These are phyloP conservation scores for Drosophila truncata DNA, from an alignment of 1,140 invertebrate genomes.

Conservation along the genomic window DNA sequence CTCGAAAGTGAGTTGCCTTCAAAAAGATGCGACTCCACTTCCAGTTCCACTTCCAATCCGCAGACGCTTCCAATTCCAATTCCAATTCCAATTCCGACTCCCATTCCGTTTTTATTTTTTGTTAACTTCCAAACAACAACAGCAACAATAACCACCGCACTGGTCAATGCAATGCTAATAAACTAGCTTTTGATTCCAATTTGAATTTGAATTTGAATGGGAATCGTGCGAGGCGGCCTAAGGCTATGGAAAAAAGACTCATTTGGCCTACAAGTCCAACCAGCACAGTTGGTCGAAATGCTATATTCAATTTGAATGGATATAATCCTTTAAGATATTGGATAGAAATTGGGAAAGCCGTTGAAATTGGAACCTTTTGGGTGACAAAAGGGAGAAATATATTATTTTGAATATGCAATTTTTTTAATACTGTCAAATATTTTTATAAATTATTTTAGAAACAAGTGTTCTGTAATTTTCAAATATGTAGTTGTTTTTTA, in stretches of 20 bases:
- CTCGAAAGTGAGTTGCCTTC: slow-evolving; percentile 42
- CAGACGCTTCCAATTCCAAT: slow-evolving; percentile 25
- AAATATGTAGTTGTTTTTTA: too few relatives aligned
- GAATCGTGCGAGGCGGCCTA: slow-evolving; percentile 51
- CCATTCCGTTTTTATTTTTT: slow-evolving; percentile 21
- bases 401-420: too few relatives aligned
- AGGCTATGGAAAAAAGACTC: slow-evolving; percentile 64
- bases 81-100: slow-evolving; percentile 37
- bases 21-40: slow-evolving; percentile 44
- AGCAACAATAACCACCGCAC: slow-evolving; percentile 9
- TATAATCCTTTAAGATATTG: background rate
- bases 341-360: background rate
- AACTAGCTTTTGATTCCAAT: slow-evolving; percentile 52
- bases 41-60: slow-evolving; percentile 22
- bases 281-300: slow-evolving; percentile 21
- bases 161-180: slow-evolving; percentile 72
- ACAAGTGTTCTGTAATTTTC: too few relatives aligned
- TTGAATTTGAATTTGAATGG: slow-evolving; percentile 69
- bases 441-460: too few relatives aligned
- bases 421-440: too few relatives aligned
- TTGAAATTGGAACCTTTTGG: too few relatives aligned
- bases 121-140: slow-evolving; percentile 26
- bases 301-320: background rate
- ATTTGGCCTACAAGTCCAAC: slow-evolving; percentile 67
- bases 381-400: too few relatives aligned